phyloP scores from a whole-genome alignment of 1,140 invertebrate genomes.

The Telenomus remus region DNA sequence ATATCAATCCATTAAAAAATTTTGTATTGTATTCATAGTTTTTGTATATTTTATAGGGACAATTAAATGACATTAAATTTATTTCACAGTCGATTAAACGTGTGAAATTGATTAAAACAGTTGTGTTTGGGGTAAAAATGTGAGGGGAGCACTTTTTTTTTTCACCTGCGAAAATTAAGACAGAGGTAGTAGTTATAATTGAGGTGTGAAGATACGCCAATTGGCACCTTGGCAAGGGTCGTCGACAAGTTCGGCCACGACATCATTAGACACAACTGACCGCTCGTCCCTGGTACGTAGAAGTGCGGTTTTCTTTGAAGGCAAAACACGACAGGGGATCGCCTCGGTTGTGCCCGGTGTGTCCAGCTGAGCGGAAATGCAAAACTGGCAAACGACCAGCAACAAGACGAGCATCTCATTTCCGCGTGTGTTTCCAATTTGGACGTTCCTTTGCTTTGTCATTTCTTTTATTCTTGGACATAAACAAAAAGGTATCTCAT shows the following conservation, averaged over 20 bases:
- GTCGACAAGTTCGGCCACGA: constrained; percentile 63
- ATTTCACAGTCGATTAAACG: neutral
- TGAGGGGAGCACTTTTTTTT: constrained; percentile 6
- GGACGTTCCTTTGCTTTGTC: constrained; percentile 36
- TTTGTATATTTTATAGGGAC: neutral
- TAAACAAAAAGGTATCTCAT: neutral
- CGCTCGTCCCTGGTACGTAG: constrained; percentile 57
- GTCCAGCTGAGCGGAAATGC: constrained; percentile 70
- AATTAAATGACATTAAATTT: neutral
- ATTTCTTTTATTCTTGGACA: constrained; percentile 36
- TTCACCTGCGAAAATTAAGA: constrained; percentile 29
- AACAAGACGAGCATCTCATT: constrained; percentile 55
- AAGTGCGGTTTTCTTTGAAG: constrained; percentile 73
- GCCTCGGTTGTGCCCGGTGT: constrained; percentile 56
- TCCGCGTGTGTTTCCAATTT: constrained; percentile 44
- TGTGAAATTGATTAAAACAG: no score
- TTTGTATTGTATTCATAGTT: no score
- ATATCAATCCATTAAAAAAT: constrained; percentile 1
- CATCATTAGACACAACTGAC: constrained; percentile 71
- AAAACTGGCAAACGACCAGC: constrained; percentile 61
- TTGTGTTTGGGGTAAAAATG: no score
- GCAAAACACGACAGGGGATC: constrained; percentile 45
- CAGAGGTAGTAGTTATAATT: constrained; percentile 48
- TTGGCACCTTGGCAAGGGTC: constrained; percentile 46
- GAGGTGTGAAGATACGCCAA: constrained; percentile 59